Evolutionary conservation across 2,113 vertebrate species (phyloP).

Genomic region (Prunella fulvescens): DNA sequence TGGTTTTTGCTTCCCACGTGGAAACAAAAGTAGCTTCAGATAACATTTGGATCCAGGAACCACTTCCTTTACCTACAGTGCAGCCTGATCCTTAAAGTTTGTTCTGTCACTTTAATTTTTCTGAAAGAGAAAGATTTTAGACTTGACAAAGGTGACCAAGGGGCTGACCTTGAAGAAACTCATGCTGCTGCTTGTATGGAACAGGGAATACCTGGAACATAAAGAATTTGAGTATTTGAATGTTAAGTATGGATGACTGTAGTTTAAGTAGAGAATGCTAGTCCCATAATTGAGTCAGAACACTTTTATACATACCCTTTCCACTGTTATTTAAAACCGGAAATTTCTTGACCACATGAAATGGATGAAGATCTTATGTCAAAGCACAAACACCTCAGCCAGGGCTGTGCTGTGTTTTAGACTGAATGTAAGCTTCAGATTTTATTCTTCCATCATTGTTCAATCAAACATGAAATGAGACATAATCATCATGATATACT

Average conservation of each 20-base stretch:
- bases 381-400: not conserved
- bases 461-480: not conserved
- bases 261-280: not conserved
- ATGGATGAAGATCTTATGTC: not conserved
- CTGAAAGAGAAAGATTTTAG: not conserved
- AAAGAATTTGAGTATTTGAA: not conserved
- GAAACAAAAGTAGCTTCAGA: not conserved
- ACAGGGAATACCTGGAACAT: not conserved
- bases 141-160: not conserved
- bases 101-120: not conserved
- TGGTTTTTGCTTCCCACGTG: not conserved
- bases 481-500: not conserved
- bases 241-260: not conserved
- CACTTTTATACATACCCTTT: not conserved
- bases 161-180: not conserved
- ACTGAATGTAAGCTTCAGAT: not conserved
- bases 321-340: not conserved
- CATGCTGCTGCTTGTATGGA: not conserved
- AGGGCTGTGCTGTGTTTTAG: not conserved
- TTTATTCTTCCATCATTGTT: not conserved
- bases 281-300: not conserved
- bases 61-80: fast-evolving
- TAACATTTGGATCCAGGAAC: not conserved
- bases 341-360: not conserved
- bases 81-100: not conserved